Conservation (phyloP, 1,140 invertebrate species). For the Ostrea denselamellosa region DNA sequence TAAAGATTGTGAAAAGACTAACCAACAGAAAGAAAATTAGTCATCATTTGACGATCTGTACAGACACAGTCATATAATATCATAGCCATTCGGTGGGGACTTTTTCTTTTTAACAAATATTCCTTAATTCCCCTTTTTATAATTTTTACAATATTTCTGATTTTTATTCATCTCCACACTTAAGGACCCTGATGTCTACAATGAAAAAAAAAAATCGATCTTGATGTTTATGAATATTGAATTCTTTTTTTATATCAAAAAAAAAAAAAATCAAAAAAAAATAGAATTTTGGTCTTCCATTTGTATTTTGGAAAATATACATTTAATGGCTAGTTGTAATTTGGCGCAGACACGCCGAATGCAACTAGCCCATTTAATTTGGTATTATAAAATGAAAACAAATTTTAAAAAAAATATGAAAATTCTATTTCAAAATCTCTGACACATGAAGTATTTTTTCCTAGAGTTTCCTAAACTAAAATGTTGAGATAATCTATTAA, state of each 20-base stretch:
- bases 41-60: background rate
- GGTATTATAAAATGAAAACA: too few relatives aligned
- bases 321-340: too few relatives aligned
- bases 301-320: too few relatives aligned
- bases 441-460: too few relatives aligned
- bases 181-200: background rate
- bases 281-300: background rate
- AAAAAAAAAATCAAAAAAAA: background rate
- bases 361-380: too few relatives aligned
- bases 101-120: background rate
- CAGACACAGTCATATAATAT: background rate
- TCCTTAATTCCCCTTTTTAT: background rate
- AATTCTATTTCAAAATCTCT: too few relatives aligned
- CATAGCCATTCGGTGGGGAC: background rate
- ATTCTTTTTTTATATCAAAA: too few relatives aligned
- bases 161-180: background rate
- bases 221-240: background rate
- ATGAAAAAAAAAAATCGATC: background rate
- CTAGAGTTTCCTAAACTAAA: too few relatives aligned
- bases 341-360: too few relatives aligned
- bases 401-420: too few relatives aligned
- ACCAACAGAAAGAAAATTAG: constrained; percentile 47
- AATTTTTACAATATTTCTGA: background rate
- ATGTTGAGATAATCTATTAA: too few relatives aligned
- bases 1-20: constrained; percentile 60